A percentile compares a stretch with the other conserved stretches of the same genome.
phyloP scores from a whole-genome alignment of 92 coral and sea anemone genomes.

The Siderastrea siderea region DNA sequence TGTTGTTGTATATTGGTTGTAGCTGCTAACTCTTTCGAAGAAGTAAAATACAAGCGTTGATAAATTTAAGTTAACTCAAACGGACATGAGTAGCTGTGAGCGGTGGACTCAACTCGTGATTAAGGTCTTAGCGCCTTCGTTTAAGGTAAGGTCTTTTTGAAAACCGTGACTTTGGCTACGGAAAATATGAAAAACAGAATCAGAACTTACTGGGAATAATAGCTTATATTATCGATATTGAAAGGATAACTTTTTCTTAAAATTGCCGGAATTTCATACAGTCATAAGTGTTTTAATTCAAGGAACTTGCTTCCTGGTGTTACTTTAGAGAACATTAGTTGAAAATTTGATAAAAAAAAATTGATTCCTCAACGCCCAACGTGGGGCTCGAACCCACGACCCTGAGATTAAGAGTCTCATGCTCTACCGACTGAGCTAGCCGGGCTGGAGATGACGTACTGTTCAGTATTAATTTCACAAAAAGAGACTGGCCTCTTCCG shows the following conservation, averaged over 20 bases:
- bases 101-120: neutral
- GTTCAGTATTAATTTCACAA: no score
- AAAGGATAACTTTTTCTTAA: neutral
- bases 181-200: neutral
- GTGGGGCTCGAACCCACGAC: slow-evolving; percentile 93
- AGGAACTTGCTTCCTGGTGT: neutral
- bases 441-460: slow-evolving; percentile 62
- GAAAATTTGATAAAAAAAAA: neutral
- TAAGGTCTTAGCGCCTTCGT: neutral
- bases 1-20: neutral
- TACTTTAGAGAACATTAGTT: neutral
- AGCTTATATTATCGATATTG: neutral
- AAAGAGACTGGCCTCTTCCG: no score
- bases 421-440: slow-evolving; percentile 99
- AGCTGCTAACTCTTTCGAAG: no score
- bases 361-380: slow-evolving; percentile 59
- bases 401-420: slow-evolving; percentile 83
- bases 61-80: neutral
- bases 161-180: neutral
- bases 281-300: neutral
- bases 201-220: neutral
- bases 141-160: neutral
- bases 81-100: neutral
- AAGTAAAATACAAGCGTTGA: neutral
- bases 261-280: neutral